Percentiles rank a stretch among this genome's conserved stretches.
phyloP scores from a whole-genome alignment of 2,113 vertebrate species.

The Pandion haliaetus region DNA sequence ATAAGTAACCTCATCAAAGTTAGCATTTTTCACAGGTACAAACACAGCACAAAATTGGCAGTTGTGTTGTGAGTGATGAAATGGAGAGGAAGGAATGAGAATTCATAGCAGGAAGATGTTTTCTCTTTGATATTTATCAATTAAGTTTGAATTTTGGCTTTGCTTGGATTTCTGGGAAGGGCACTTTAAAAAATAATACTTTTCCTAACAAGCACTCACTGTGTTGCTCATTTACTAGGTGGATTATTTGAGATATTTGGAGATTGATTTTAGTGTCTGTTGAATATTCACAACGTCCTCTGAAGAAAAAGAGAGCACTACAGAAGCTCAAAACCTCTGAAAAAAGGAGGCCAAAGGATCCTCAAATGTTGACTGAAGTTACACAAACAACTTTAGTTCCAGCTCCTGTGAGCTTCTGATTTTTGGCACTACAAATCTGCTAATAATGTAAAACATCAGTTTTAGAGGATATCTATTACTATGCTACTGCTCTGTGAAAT shows the following conservation, averaged over 20 bases:
- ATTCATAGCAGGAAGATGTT: background rate
- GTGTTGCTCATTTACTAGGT: background rate
- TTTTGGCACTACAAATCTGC: background rate
- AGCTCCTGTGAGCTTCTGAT: background rate
- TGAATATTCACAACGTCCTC: background rate
- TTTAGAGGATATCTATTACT: background rate
- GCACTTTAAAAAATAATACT: background rate
- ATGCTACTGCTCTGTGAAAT: background rate
- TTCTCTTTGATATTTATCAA: background rate
- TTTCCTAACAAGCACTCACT: background rate
- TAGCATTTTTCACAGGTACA: background rate
- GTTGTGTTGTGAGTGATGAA: background rate
- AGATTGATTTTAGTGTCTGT: background rate
- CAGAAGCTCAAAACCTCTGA: background rate
- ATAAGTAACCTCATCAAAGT: background rate
- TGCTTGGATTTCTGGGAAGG: background rate
- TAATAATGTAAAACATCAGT: background rate
- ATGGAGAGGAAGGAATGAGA: background rate
- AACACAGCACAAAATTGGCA: background rate
- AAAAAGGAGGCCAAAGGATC: background rate
- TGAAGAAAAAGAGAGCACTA: background rate
- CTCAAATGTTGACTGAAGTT: background rate
- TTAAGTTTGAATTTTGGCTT: background rate
- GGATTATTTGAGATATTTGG: background rate
- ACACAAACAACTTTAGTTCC: background rate